Conservation (phyloP, 2,888 invertebrate species). For the Apodemia duryi region DNA sequence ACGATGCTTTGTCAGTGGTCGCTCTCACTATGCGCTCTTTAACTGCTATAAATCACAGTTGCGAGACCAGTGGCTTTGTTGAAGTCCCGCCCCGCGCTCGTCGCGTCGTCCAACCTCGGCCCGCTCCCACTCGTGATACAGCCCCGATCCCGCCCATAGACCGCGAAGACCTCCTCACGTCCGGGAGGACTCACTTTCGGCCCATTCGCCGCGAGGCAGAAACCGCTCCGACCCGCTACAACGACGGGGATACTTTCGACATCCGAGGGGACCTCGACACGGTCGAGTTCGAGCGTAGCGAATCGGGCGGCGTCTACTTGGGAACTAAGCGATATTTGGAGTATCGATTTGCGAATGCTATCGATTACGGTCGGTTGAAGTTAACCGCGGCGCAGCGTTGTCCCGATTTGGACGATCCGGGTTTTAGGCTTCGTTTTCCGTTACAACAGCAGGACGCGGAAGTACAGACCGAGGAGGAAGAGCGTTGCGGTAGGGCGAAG, state of each 20-base stretch:
- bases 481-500: constrained; percentile 59
- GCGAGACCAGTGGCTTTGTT: constrained; percentile 80
- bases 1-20: constrained; percentile 59
- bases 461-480: constrained; percentile 58
- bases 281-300: constrained; percentile 83
- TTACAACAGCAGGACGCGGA: constrained; percentile 57
- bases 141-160: constrained; percentile 62
- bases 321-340: constrained; percentile 75
- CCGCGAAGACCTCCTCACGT: constrained; percentile 87
- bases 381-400: constrained; percentile 58
- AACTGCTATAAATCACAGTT: constrained; percentile 81
- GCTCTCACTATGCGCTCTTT: constrained; percentile 71
- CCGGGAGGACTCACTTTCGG: constrained; percentile 89
- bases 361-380: constrained; percentile 60
- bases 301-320: constrained; percentile 80
- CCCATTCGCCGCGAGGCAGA: constrained; percentile 83
- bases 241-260: constrained; percentile 86
- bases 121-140: constrained; percentile 58
- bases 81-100: constrained; percentile 81
- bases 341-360: constrained; percentile 61
- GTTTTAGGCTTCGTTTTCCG: constrained; percentile 84
- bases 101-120: constrained; percentile 59
- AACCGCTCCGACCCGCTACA: constrained; percentile 60
- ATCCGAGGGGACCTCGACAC: constrained; percentile 81
- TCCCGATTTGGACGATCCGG: constrained; percentile 54